Percentiles rank a stretch among this genome's conserved stretches.
Conservation (phyloP, 2,797 vertebrate species). For the Emydoidea blandingii region DNA sequence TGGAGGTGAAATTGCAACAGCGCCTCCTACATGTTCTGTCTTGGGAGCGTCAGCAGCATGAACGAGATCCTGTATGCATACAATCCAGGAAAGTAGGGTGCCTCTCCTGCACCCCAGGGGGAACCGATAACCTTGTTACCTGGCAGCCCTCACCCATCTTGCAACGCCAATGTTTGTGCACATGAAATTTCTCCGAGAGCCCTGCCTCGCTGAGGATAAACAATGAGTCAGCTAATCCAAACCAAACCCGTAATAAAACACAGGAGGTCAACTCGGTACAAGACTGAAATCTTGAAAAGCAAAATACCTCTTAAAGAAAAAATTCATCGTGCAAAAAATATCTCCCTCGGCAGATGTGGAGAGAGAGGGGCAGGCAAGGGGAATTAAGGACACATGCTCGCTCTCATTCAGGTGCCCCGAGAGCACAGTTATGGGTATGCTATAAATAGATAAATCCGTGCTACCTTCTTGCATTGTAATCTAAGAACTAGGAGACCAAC, state of each 20-base stretch:
- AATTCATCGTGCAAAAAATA: fast-evolving
- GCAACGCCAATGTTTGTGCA: not conserved
- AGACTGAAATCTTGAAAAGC: constrained; percentile 60
- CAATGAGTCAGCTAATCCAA: constrained; percentile 69
- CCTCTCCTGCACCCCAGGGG: not conserved
- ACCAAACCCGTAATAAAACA: not conserved
- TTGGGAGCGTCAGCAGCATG: not conserved
- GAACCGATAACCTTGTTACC: not conserved
- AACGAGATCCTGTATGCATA: not conserved
- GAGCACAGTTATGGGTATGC: not conserved
- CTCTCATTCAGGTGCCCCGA: not conserved
- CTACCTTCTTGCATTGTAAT: not conserved
- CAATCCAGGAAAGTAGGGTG: not conserved
- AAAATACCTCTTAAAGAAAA: constrained; percentile 1
- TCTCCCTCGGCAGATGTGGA: not conserved
- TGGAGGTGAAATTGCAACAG: constrained; percentile 31
- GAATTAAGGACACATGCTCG: not conserved
- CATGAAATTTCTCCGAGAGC: not conserved
- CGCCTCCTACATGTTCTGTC: fast-evolving
- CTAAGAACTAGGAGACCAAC: not conserved
- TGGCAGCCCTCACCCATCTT: not conserved
- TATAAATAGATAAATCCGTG: not conserved
- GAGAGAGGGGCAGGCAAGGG: not conserved
- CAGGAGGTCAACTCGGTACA: constrained; percentile 47
- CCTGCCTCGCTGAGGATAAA: constrained; percentile 28